Base-by-base conservation (phyloP, 2,888 invertebrate genomes). In the Scaptomyza tumidula region DNA sequence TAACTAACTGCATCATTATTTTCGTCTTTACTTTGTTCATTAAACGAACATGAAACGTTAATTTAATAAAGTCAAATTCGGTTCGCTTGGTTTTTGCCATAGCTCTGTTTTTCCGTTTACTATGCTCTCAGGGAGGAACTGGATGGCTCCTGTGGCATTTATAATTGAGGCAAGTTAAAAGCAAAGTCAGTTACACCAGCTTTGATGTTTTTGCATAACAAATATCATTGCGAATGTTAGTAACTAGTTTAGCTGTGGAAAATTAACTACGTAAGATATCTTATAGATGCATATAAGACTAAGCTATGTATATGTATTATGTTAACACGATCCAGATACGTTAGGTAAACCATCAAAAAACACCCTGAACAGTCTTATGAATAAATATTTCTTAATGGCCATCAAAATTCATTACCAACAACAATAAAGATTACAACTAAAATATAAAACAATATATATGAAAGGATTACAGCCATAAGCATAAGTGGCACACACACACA, bases 41-140 rank as follows among this genome's bases (percentile, higher is more conserved):
- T 88, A 86, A 86, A 88, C 78, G 85, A 85, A 86, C 89, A 86
- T 88, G 85, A 86, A 88, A 88, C 85, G 85, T 88, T 86, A 88
- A 86, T 88, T 86, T 86, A 86, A 86, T 86, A 86, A 88, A 88
- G 85, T 81, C 85, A 66, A 78, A 75, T 75, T 77, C 74, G 71
- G 71, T 71, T 4, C 50, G 64, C 58, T 43, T 61, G 67, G 10
- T 16, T 16, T 41, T 41, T 41, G 10, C 39, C 9, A 16, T 16
- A 9, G 55, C 75, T 54, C 49, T 65, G 54, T 35, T 48, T 54
- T 13, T 29, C 27, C n/a, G 11, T 27, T 46, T 35, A 16, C 13
- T 48, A 43, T 39, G 16, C 39, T 35, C 14, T 33, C 27, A 29
- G 29, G 48, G 10, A 39, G 41, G 29, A 29, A 29, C 6, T 5